Percentiles rank a stretch among this genome's conserved stretches.
Conservation (phyloP, 2,113 vertebrate species). For the Pituophis catenifer region DNA sequence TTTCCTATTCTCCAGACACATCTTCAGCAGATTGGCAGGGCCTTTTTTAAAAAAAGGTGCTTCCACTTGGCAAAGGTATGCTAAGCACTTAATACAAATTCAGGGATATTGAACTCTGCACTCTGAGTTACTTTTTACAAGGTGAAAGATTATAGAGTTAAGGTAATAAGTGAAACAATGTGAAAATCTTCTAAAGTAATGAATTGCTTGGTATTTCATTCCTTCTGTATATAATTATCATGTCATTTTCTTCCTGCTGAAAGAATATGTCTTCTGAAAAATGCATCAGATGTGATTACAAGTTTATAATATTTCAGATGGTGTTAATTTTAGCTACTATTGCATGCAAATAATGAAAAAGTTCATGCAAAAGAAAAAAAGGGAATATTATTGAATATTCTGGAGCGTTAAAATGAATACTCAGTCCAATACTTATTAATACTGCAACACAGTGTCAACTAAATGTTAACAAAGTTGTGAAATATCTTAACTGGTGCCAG, state of each 20-base stretch:
- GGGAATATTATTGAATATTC: background rate
- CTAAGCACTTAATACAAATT: background rate
- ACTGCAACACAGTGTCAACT: conserved; percentile 18
- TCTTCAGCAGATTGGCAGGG: background rate
- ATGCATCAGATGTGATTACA: background rate
- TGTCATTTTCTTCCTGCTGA: conserved; percentile 40
- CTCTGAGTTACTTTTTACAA: conserved; percentile 21
- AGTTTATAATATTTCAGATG: conserved; percentile 2
- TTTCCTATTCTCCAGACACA: background rate
- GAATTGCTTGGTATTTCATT: conserved; percentile 24
- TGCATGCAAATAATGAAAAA: background rate
- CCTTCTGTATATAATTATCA: conserved; percentile 21
- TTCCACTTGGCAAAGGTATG: background rate
- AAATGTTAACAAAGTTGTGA: background rate
- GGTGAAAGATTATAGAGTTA: conserved; percentile 34
- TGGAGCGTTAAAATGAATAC: background rate
- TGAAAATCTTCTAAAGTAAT: conserved; percentile 30
- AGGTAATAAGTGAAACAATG: conserved; percentile 22
- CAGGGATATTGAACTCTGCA: conserved; percentile 13
- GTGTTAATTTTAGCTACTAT: background rate
- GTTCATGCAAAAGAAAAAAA: background rate
- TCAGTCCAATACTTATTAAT: background rate
- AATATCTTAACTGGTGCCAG: conserved; percentile 3
- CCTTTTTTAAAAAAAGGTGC: background rate
- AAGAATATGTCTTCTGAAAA: conserved; percentile 14